These are phyloP conservation scores for Drosophila robusta DNA, from an alignment of 2,888 invertebrate species.

Conservation along the genomic window DNA sequence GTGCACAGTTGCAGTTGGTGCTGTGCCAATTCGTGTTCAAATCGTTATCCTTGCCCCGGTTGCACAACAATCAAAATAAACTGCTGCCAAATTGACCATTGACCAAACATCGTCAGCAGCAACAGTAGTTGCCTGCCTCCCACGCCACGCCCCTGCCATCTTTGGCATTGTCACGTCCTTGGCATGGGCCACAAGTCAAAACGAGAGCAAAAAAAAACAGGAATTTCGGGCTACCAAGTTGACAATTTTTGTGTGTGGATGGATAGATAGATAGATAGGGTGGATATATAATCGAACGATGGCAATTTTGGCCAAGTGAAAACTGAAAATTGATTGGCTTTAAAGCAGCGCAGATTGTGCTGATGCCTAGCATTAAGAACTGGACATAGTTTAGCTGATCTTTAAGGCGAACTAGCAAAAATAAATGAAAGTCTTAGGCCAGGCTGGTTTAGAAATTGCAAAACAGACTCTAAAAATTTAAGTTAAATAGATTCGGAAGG, in stretches of 20 bases:
- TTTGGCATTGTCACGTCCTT: slow-evolving; percentile 66
- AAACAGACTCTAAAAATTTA: too few relatives aligned
- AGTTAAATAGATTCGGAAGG: too few relatives aligned
- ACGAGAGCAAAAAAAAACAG: slow-evolving; percentile 41
- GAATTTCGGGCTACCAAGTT: slow-evolving; percentile 28
- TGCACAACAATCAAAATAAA: slow-evolving; percentile 82
- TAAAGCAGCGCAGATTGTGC: slow-evolving; percentile 4
- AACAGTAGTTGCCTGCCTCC: slow-evolving; percentile 11
- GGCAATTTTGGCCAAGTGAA: slow-evolving; percentile 10
- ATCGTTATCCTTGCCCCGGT: slow-evolving; percentile 77
- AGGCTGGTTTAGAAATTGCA: too few relatives aligned
- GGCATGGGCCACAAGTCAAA: slow-evolving; percentile 54
- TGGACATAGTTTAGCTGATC: too few relatives aligned
- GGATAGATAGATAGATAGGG: slow-evolving; percentile 6
- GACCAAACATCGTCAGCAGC: slow-evolving; percentile 69
- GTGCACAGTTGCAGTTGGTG: slow-evolving; percentile 48
- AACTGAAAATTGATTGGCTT: slow-evolving; percentile 19
- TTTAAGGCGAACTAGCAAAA: background rate
- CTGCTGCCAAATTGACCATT: slow-evolving; percentile 81
- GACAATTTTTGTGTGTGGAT: slow-evolving; percentile 29
- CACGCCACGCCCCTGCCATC: slow-evolving; percentile 15
- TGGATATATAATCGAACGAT: slow-evolving; percentile 26
- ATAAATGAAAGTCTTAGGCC: too few relatives aligned
- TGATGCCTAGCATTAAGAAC: too few relatives aligned
- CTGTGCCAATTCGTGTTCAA: slow-evolving; percentile 68